Evolutionary conservation across 2,113 vertebrate genomes (phyloP), one percentile per base, ranked within the genome.

Genomic region (Falco punctatus): DNA sequence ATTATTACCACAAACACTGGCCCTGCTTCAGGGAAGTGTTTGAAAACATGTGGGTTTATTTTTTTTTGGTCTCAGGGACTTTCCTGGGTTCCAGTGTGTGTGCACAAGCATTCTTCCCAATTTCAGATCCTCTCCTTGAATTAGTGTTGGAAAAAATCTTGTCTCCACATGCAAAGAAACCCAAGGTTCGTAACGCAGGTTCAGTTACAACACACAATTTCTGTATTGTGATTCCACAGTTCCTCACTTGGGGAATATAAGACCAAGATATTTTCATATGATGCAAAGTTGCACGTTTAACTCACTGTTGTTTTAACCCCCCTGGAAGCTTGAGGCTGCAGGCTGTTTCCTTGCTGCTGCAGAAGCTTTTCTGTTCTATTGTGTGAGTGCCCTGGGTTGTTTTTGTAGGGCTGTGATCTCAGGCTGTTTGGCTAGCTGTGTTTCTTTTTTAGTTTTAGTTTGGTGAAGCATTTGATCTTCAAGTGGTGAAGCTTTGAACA

Each of bases 241-340:
- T 80, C 28, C 40, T 70, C 5, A 11, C 61, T 82, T 11, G 1
- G 10, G 57, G 62, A 71, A 30, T 26, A 8, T 1, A 44, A 73
- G 32, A 17, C 61, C 4, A 12, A 70, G 78, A 33, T 42, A 65
- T 89, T 94, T 94, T 57, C 77, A 33, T 81, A 72, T 77, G 85
- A 72, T 82, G 91, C 78, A 33, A 87, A 95, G 81, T 4, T 51
- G 94, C 95, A 93, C 84, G 86, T 97, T 94, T 91, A 75, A n/a
- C 61, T 94, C 27, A 1, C 65, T 97, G 70, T 97, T 97, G 84
- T 97, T 95, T 95, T 97, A 97, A 95, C 95, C 96, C 97, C 96
- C 97, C 95, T 95, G 86, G 95, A 96, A 96, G 96, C 92, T 28
- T 19, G 86, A 65, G 94, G 73, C 91, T 87, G 92, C 51, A 94